Evolutionary conservation across 1,140 invertebrate genomes (phyloP), one percentile per base, ranked within the genome.

Genomic region (Aphis craccivora): DNA sequence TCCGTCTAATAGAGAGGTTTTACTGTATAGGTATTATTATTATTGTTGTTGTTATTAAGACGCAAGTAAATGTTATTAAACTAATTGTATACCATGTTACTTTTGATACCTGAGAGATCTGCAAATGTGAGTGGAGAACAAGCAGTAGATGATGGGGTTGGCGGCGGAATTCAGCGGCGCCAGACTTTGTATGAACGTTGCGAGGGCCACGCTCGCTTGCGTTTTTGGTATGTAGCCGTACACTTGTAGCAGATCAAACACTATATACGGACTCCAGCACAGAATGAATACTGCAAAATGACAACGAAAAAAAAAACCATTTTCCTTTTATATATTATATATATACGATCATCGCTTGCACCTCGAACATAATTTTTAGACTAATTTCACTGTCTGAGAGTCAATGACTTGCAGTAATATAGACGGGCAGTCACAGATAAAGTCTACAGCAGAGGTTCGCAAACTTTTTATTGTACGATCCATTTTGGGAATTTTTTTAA

Each of bases 241-340:
- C 51, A 99, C 98, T 96, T 99, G 98, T 3, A 99, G 96, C 40
- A 99, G 95, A 95, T 99, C 98, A 95, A 98, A 99, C 60, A 99
- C 96, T 95, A 99, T 98, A 95, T 98, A 99, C 0, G 99, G 99
- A 94, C 98, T 98, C 98, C 98, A 99, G 95, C 98, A 99, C 7
- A 99, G 95, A 91, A 99, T 97, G 95, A 99, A 99, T 30, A 99
- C 98, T 99, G 96, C 30, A 96, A 94, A 55, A 67, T 11, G 0
- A 4, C 9, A 67, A 30, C 60, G 60, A 67, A 67, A 67, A 30
- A 3, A n/a, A 67, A 67, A 67, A 67, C 60, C 9, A 55, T 55
- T 55, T 8, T 23, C 0, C 30, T 67, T 30, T 67, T 67, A 30
- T 67, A 60, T 30, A 67, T 14, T 8, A 25, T 67, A 67, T 67